Percentiles rank a stretch among this genome's conserved stretches.
Evolutionary conservation across 2,113 vertebrate genomes (phyloP).

Genomic region (Chloebia gouldiae): DNA sequence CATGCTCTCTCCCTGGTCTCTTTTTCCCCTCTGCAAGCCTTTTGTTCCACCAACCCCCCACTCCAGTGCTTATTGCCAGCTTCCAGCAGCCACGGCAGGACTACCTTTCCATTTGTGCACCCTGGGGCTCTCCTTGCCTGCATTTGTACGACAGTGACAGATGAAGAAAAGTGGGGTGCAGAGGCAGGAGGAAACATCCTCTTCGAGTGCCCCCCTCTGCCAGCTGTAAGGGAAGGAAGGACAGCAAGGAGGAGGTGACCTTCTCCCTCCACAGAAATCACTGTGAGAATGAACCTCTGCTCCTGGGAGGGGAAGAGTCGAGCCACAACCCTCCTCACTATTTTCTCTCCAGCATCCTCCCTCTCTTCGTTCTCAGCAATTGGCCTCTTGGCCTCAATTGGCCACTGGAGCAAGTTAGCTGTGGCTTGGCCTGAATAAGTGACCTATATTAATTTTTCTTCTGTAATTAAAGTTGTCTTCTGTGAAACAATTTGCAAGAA

Average conservation of each 20-base stretch:
- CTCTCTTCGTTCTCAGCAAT: neutral
- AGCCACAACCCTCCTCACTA: neutral
- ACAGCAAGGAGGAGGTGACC: neutral
- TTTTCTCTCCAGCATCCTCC: neutral
- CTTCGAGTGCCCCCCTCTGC: rapidly evolving
- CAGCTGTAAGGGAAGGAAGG: neutral
- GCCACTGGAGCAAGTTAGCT: neutral
- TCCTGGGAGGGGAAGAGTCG: neutral
- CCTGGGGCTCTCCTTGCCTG: rapidly evolving
- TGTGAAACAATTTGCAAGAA: neutral
- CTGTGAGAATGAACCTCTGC: neutral
- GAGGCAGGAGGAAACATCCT: neutral
- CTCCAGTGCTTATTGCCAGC: neutral
- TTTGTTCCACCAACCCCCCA: neutral
- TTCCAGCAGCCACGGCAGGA: rapidly evolving
- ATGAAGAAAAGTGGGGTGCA: neutral
- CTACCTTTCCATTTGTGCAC: neutral
- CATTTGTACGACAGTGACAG: rapidly evolving
- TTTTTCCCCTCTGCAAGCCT: neutral
- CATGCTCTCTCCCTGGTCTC: neutral
- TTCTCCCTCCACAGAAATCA: neutral
- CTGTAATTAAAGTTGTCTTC: constrained; percentile 31
- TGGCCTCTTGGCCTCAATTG: neutral
- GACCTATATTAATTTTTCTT: constrained; percentile 34
- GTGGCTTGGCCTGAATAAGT: neutral